Conservation (phyloP, 2,113 vertebrate species). For the Gobio gobio region DNA sequence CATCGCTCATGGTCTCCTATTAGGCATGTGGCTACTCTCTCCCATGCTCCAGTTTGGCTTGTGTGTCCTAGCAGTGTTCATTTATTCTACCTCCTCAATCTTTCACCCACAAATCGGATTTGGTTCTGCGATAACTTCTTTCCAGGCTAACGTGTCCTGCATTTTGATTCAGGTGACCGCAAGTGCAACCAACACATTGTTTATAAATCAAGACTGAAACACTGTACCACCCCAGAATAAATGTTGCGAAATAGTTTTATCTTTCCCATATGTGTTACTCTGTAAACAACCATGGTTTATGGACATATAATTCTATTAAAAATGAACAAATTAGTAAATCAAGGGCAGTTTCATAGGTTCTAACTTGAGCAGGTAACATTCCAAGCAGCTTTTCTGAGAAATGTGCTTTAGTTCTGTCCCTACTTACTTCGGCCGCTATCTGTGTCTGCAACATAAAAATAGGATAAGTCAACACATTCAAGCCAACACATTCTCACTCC, state of each 20-base stretch:
- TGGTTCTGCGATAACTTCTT: constrained; percentile 51
- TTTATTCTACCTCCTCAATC: constrained; percentile 49
- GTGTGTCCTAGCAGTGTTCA: constrained; percentile 45
- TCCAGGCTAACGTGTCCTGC: constrained; percentile 35
- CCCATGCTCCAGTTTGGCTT: background rate
- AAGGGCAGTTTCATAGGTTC: background rate
- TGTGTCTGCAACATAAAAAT: background rate
- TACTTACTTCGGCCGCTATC: background rate
- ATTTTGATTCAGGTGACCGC: constrained; percentile 53
- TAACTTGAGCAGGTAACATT: background rate
- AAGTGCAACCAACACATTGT: background rate
- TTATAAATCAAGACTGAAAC: background rate
- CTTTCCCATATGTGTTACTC: background rate
- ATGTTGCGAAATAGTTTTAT: background rate
- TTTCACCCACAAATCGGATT: constrained; percentile 62
- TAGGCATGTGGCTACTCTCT: constrained; percentile 44
- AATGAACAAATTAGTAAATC: background rate
- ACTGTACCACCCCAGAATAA: background rate
- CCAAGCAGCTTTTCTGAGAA: background rate
- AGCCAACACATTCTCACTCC: no score
- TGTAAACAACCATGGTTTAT: background rate
- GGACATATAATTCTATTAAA: background rate
- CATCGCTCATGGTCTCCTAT: constrained; percentile 46
- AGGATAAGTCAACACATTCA: no score
- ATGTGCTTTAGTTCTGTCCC: background rate